Evolutionary conservation across 2,113 vertebrate species (phyloP).

Genomic region (Cisticola juncidis): DNA sequence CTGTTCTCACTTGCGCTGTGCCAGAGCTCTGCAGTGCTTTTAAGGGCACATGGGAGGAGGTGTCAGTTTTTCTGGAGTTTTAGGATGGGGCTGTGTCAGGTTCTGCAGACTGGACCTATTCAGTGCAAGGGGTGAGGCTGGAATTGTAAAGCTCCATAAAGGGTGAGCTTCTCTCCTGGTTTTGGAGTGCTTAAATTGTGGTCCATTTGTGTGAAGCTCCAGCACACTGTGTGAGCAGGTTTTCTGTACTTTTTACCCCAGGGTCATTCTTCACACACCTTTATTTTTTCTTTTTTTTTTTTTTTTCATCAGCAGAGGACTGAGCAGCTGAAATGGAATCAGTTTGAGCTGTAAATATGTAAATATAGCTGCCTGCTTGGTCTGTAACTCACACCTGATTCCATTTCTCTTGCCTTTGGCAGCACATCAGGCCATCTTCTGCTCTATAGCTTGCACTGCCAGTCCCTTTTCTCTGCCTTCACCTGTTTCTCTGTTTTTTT

Average conservation of each 20-base stretch:
- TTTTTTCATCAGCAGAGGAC: background rate
- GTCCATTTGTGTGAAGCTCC: background rate
- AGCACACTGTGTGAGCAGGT: background rate
- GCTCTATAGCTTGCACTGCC: background rate
- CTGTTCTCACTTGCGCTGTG: slow-evolving; percentile 3
- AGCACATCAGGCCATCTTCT: background rate
- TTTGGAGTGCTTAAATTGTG: background rate
- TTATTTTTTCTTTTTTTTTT: background rate
- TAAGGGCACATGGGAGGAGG: background rate
- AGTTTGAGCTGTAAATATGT: background rate
- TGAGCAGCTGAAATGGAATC: background rate
- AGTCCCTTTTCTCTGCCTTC: background rate
- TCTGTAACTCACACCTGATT: background rate
- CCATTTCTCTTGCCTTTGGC: background rate
- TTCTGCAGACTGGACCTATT: background rate
- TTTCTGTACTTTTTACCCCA: background rate
- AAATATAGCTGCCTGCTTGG: background rate
- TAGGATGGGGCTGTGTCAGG: background rate
- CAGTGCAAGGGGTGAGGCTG: background rate
- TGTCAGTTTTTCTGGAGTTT: background rate
- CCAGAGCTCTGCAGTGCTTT: background rate
- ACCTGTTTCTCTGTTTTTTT: background rate
- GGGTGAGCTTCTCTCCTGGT: background rate
- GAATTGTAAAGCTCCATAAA: background rate
- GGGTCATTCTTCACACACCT: background rate